Evolutionary conservation across 2,113 vertebrate genomes (phyloP).

Genomic region (Solenodon paradoxus): DNA sequence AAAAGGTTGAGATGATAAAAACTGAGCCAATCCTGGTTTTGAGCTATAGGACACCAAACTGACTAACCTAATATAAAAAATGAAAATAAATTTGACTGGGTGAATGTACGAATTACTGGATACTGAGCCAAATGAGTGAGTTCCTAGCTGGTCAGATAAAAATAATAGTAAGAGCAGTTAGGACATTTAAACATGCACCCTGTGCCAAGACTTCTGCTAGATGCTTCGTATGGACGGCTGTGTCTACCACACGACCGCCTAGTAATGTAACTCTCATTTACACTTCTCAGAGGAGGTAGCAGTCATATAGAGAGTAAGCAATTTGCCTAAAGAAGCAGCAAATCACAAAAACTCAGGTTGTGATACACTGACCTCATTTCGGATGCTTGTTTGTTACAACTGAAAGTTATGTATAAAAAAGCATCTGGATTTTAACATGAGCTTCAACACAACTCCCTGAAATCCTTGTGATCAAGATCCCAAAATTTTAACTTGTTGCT

Average conservation of each 20-base stretch:
- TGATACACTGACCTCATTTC: neutral
- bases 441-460: neutral
- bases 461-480: neutral
- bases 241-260: neutral
- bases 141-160: slow-evolving; percentile 35
- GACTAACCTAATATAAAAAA: slow-evolving; percentile 61
- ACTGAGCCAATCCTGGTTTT: slow-evolving; percentile 62
- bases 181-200: neutral
- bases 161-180: slow-evolving; percentile 11
- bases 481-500: neutral
- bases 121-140: slow-evolving; percentile 21
- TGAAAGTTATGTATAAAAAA: neutral
- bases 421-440: neutral
- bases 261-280: neutral
- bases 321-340: neutral
- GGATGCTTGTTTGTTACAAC: neutral
- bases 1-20: slow-evolving; percentile 76
- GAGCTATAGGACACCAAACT: slow-evolving; percentile 55
- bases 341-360: neutral
- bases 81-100: slow-evolving; percentile 6
- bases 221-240: neutral
- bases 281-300: neutral
- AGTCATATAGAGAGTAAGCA: neutral
- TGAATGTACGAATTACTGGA: slow-evolving; percentile 43
- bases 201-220: neutral